Evolutionary conservation across 2,888 invertebrate species (phyloP).

Genomic region (Heliconius cydno): DNA sequence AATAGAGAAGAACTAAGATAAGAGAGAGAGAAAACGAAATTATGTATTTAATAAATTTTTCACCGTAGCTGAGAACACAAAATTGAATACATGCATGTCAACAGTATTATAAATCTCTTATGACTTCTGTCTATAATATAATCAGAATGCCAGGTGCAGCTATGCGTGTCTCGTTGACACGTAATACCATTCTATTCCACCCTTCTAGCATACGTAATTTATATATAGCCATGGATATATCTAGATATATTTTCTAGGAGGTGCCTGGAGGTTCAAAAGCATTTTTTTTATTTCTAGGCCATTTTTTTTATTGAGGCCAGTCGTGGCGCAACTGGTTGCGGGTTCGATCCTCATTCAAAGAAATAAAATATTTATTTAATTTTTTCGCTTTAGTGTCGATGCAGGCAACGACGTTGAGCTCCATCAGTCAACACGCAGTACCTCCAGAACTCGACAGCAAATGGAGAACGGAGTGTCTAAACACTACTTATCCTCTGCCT

Average conservation of each 20-base stretch:
- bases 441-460: no score
- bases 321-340: no score
- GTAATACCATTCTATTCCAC: background rate
- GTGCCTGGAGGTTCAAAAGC: background rate
- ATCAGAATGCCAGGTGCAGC: slow-evolving; percentile 8
- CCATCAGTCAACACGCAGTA: no score
- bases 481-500: no score
- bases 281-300: background rate
- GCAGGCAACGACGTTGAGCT: fast-evolving
- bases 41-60: no score
- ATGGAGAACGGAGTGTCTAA: no score
- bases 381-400: no score
- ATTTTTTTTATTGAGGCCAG: background rate
- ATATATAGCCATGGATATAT: background rate
- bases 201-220: slow-evolving; percentile 14
- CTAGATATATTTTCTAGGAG: no score
- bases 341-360: no score
- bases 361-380: no score
- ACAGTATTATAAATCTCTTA: background rate
- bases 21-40: no score
- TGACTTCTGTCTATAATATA: background rate
- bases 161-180: slow-evolving; percentile 2
- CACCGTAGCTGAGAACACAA: background rate
- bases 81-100: background rate
- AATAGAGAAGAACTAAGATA: background rate